phyloP scores from a whole-genome alignment of 2,797 vertebrate species.

The Periophthalmus magnuspinnatus region DNA sequence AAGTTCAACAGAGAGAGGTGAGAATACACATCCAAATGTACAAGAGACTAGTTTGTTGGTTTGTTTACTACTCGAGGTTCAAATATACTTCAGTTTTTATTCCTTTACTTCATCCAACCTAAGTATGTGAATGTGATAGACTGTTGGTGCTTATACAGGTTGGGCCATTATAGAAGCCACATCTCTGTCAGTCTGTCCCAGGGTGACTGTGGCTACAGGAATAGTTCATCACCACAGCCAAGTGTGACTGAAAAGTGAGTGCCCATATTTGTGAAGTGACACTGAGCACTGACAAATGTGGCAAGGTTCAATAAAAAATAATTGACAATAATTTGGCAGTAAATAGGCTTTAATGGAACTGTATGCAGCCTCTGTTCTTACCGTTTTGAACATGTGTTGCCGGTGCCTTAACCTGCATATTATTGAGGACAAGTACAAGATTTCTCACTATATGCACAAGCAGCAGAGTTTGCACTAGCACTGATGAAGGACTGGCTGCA shows the following conservation, averaged over 20 bases:
- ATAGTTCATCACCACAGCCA: background rate
- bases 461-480: too few species aligned
- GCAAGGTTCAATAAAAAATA: background rate
- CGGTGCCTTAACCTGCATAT: too few species aligned
- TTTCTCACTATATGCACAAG: too few species aligned
- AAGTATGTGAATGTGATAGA: background rate
- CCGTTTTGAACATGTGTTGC: too few species aligned
- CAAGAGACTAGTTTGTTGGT: background rate
- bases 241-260: background rate
- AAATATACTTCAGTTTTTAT: too few species aligned
- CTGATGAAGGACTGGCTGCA: too few species aligned
- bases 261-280: background rate
- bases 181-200: background rate
- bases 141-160: background rate
- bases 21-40: conserved; percentile 32
- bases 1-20: conserved; percentile 98
- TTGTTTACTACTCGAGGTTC: background rate
- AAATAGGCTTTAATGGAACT: too few species aligned
- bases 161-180: background rate
- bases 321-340: background rate
- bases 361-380: too few species aligned
- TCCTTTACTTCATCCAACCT: too few species aligned
- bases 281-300: background rate
- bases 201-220: background rate
- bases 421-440: too few species aligned